Conservation (phyloP, 2,797 vertebrate species). For the Pseudocheirus occidentalis region DNA sequence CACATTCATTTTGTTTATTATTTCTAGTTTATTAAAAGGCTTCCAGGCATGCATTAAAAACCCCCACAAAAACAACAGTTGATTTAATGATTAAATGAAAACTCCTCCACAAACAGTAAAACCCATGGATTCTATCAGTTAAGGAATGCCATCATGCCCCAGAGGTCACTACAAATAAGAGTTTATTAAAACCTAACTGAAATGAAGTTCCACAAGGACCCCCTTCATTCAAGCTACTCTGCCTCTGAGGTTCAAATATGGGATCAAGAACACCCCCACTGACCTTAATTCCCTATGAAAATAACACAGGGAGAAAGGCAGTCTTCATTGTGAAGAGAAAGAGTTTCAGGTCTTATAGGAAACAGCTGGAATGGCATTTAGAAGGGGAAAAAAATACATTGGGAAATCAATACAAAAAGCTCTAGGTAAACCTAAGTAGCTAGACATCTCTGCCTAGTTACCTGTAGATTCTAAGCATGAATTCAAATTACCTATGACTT, state of each 20-base stretch:
- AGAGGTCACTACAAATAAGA: slow-evolving; percentile 76
- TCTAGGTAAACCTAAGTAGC: background rate
- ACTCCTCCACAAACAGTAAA: slow-evolving; percentile 72
- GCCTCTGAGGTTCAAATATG: slow-evolving; percentile 47
- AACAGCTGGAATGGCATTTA: slow-evolving; percentile 45
- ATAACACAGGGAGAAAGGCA: slow-evolving; percentile 50
- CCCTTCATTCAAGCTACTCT: slow-evolving; percentile 55
- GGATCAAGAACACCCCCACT: slow-evolving; percentile 54
- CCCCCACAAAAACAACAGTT: slow-evolving; percentile 65
- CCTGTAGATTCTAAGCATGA: slow-evolving; percentile 15
- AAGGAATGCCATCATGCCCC: slow-evolving; percentile 67
- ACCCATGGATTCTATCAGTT: slow-evolving; percentile 69
- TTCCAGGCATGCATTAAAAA: slow-evolving; percentile 77
- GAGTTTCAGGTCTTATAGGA: slow-evolving; percentile 24
- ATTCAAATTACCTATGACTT: background rate
- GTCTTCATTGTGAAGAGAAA: background rate
- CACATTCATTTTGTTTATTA: slow-evolving; percentile 79
- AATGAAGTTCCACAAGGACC: slow-evolving; percentile 67
- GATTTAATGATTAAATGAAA: slow-evolving; percentile 78
- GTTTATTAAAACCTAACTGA: slow-evolving; percentile 77
- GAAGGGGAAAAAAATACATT: slow-evolving; percentile 41
- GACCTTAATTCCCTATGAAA: slow-evolving; percentile 64
- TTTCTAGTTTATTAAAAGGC: slow-evolving; percentile 78
- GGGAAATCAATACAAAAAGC: slow-evolving; percentile 29
- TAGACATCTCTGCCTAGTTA: background rate